phyloP scores from a whole-genome alignment of 2,113 vertebrate species.

The Leptocoma aspasia region DNA sequence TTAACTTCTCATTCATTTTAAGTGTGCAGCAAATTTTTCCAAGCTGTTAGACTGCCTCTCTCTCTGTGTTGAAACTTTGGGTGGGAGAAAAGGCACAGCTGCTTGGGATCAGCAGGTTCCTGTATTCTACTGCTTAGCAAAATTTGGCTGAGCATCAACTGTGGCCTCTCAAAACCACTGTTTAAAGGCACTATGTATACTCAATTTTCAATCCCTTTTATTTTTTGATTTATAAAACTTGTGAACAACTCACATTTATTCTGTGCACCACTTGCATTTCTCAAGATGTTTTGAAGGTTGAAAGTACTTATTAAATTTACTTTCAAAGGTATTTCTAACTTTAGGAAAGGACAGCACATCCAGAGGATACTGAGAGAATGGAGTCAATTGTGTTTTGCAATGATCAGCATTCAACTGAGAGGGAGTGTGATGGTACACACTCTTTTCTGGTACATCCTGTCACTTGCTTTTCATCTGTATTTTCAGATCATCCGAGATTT shows the following conservation, averaged over 20 bases:
- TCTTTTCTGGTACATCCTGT: neutral
- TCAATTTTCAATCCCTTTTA: neutral
- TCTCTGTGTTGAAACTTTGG: neutral
- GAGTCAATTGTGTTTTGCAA: neutral
- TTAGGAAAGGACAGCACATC: neutral
- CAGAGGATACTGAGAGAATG: neutral
- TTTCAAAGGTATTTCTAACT: neutral
- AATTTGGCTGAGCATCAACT: neutral
- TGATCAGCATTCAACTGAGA: neutral
- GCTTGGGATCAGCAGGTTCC: neutral
- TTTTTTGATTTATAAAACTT: neutral
- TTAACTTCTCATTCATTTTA: neutral
- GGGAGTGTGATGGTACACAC: neutral
- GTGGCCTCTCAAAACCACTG: neutral
- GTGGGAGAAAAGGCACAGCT: neutral
- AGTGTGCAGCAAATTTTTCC: neutral
- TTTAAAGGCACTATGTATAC: neutral
- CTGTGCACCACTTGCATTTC: neutral
- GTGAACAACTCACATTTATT: neutral
- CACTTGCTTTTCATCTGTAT: conserved; percentile 16
- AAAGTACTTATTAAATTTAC: neutral
- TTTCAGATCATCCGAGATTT: conserved; percentile 84
- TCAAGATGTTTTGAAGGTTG: neutral
- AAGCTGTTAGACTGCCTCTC: neutral
- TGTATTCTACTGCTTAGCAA: neutral